Conservation (phyloP, 2,797 vertebrate genomes). For the Pseudomugil tenellus region DNA sequence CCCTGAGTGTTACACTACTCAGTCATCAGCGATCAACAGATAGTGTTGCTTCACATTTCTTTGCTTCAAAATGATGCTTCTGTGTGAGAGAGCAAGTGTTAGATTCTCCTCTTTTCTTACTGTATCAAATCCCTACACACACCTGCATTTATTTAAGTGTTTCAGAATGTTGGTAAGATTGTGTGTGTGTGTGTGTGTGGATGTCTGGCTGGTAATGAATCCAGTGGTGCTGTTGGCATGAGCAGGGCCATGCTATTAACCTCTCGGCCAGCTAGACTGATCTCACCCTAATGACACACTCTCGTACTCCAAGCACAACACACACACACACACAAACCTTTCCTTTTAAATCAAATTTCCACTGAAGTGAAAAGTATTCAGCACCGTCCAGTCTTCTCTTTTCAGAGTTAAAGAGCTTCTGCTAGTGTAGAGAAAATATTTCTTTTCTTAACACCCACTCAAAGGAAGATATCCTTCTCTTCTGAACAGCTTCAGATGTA, state of each 20-base stretch:
- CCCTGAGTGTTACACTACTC: conserved; percentile 52
- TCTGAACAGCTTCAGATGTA: conserved; percentile 63
- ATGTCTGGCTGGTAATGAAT: conserved; percentile 78
- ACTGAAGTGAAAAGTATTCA: conserved; percentile 76
- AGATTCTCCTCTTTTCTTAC: conserved; percentile 43
- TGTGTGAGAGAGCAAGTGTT: conserved; percentile 8
- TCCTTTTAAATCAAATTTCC: conserved; percentile 76
- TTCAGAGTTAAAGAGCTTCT: conserved; percentile 71
- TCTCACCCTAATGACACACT: conserved; percentile 79
- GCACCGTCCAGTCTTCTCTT: conserved; percentile 74
- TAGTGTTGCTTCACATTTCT: conserved; percentile 56
- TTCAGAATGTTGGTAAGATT: conserved; percentile 3
- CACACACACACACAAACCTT: conserved; percentile 50
- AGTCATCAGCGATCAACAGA: conserved; percentile 63
- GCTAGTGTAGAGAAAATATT: conserved; percentile 43
- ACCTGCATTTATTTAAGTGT: conserved; percentile 43
- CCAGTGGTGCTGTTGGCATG: conserved; percentile 80
- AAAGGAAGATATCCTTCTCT: conserved; percentile 65
- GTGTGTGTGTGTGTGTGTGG: not conserved
- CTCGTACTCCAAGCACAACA: conserved; percentile 46
- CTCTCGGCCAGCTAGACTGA: conserved; percentile 81
- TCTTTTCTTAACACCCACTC: conserved; percentile 59
- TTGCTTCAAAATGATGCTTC: conserved; percentile 45
- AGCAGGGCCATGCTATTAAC: conserved; percentile 84
- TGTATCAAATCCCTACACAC: conserved; percentile 25